Percentiles rank a stretch among this genome's conserved stretches.
Evolutionary conservation across 2,888 invertebrate species (phyloP).

Genomic region (Tachina lurida): DNA sequence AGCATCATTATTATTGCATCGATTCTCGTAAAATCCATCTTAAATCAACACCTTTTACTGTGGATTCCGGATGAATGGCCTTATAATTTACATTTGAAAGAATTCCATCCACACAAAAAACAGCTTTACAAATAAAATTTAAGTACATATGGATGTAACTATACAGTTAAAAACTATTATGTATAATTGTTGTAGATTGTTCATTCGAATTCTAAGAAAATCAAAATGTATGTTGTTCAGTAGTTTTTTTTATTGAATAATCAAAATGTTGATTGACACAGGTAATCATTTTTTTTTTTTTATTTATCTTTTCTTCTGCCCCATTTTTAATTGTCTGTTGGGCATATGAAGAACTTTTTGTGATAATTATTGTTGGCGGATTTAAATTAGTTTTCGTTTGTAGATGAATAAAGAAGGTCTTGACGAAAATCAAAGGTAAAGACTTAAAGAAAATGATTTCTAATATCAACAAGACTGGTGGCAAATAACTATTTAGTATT

Average conservation of each 20-base stretch:
- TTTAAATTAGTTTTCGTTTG: slow-evolving; percentile 65
- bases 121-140: slow-evolving; percentile 26
- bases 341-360: slow-evolving; percentile 29
- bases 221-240: slow-evolving; percentile 32
- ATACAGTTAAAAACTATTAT: not conserved
- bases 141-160: not conserved
- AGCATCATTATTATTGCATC: slow-evolving; percentile 9
- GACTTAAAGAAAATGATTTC: slow-evolving; percentile 46
- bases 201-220: slow-evolving; percentile 41
- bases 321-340: slow-evolving; percentile 6
- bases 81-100: slow-evolving; percentile 58
- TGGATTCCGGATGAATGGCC: slow-evolving; percentile 29
- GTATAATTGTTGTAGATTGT: slow-evolving; percentile 46
- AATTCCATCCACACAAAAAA: slow-evolving; percentile 30
- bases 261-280: slow-evolving; percentile 68
- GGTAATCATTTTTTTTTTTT: slow-evolving; percentile 64
- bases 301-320: slow-evolving; percentile 31
- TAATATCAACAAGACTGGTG: slow-evolving; percentile 58
- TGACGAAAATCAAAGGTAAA: slow-evolving; percentile 42
- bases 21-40: slow-evolving; percentile 58
- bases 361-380: slow-evolving; percentile 66
- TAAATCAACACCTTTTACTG: slow-evolving; percentile 67
- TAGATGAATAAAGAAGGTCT: slow-evolving; percentile 24
- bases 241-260: slow-evolving; percentile 52
- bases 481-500: slow-evolving; percentile 50